phyloP scores from a whole-genome alignment of 2,797 vertebrate species.

The Intellagama lesueurii region DNA sequence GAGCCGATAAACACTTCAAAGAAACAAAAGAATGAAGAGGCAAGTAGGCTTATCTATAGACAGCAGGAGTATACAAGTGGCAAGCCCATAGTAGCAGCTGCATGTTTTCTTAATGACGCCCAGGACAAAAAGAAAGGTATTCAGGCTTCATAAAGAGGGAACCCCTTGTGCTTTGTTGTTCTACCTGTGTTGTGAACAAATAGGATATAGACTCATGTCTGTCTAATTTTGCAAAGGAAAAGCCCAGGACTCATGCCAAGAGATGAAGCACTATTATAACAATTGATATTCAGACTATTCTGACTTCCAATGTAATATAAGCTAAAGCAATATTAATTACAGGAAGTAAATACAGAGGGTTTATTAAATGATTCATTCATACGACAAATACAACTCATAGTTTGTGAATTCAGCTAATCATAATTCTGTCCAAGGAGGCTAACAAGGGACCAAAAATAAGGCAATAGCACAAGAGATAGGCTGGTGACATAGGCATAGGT shows the following conservation, averaged over 20 bases:
- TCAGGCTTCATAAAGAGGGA: conserved; percentile 39
- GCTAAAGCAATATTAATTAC: conserved; percentile 34
- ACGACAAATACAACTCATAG: conserved; percentile 49
- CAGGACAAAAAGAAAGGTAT: conserved; percentile 33
- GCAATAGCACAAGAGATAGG: background rate
- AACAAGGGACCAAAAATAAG: background rate
- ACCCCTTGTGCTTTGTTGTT: conserved; percentile 21
- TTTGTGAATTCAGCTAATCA: conserved; percentile 47
- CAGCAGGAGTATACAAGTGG: conserved; percentile 33
- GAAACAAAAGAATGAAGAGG: conserved; percentile 31
- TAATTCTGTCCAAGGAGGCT: background rate
- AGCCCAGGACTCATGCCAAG: conserved; percentile 42
- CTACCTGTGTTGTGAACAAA: conserved; percentile 51
- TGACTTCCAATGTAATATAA: conserved; percentile 41
- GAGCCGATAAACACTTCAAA: conserved; percentile 36
- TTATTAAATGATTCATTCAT: conserved; percentile 41
- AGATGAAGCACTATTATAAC: conserved; percentile 42
- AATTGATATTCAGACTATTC: conserved; percentile 49
- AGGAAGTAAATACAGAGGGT: conserved; percentile 34
- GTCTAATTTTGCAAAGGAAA: conserved; percentile 41
- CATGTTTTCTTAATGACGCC: conserved; percentile 37
- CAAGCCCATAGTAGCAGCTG: conserved; percentile 11
- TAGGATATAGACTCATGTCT: conserved; percentile 56
- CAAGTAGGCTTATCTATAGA: conserved; percentile 6
- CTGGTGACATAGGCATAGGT: background rate